These are phyloP conservation scores for Capreolus pygargus DNA, from an alignment of 2,113 vertebrate species.

Conservation along the genomic window DNA sequence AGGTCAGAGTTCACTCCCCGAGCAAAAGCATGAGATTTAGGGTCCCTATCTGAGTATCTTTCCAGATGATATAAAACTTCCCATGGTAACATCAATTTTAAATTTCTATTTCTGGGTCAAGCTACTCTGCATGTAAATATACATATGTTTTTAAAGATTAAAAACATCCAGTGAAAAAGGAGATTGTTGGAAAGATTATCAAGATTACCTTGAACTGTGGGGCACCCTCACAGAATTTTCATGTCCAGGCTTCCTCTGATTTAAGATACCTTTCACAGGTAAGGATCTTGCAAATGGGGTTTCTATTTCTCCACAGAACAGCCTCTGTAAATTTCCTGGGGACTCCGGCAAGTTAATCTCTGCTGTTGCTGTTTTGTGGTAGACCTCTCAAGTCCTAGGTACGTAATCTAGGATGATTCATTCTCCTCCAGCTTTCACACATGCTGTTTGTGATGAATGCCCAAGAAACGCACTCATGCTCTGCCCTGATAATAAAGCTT, in stretches of 20 bases:
- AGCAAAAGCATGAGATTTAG: neutral
- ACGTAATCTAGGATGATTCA: conserved; percentile 76
- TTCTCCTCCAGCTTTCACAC: neutral
- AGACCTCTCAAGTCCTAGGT: conserved; percentile 62
- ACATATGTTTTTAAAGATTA: neutral
- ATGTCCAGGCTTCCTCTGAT: conserved; percentile 30
- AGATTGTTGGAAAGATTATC: neutral
- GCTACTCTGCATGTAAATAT: conserved; percentile 7
- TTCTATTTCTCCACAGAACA: conserved; percentile 66
- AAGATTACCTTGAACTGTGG: neutral
- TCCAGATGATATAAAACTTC: neutral
- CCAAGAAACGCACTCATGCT: conserved; percentile 38
- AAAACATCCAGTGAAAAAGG: neutral
- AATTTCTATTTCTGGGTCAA: neutral
- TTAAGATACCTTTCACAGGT: conserved; percentile 61
- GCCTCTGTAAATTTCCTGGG: conserved; percentile 65
- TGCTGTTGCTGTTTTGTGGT: conserved; percentile 22
- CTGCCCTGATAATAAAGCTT: conserved; percentile 70
- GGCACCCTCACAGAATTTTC: conserved; percentile 14
- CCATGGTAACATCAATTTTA: neutral
- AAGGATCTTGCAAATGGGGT: conserved; percentile 65
- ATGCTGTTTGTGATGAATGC: conserved; percentile 57
- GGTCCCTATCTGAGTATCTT: neutral
- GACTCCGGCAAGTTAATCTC: conserved; percentile 62
- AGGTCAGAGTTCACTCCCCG: neutral